Base-by-base conservation (phyloP, 2,888 invertebrate species). In the Ellobium chinense region DNA sequence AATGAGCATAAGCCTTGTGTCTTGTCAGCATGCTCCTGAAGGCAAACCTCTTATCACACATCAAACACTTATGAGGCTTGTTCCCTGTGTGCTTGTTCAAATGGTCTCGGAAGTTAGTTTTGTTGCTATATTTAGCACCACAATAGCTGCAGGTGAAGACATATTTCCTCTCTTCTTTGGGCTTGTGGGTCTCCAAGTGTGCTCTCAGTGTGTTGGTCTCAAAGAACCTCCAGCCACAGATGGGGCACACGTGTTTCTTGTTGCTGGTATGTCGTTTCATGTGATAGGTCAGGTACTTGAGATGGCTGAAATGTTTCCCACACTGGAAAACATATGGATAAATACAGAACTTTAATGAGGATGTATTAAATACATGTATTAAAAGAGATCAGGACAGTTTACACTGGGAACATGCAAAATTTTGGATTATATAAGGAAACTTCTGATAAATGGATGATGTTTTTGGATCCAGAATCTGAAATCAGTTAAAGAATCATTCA, bases 131-230 rank as follows among this genome's bases (percentile, higher is more conserved):
- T 21, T 83, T 80, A 31, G 85, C 84, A 4, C 86, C 87, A 78
- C 89, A 90, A 66, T 82, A 86, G 0, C 77, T 80, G 75, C 89
- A 90, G 1, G 83, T 70, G 79, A 82, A 87, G 12, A 84, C 82
- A 68, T 88, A 83, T 21, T 73, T 80, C 14, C 88, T 74, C 27
- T 89, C 85, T 31, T 81, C 82, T 21, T 78, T 78, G 9, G 84
- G 82, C 73, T 87, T 87, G 80, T 90, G 89, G 2, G 86, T 88
- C 46, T 89, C 87, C 76, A 87, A 74, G 74, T 90, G 89, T 31
- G 80, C 84, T 18, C 81, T 76, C 29, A 89, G 73, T 5, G 88
- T 86, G 27, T 85, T 82, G 18, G 83, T 85, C 27, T 85, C 85
- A 27, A 76, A 80, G 39, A 88, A 84, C 24, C 69, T 77, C 69